Evolutionary conservation across 2,888 invertebrate species (phyloP).

Genomic region (Drosophila borborema): DNA sequence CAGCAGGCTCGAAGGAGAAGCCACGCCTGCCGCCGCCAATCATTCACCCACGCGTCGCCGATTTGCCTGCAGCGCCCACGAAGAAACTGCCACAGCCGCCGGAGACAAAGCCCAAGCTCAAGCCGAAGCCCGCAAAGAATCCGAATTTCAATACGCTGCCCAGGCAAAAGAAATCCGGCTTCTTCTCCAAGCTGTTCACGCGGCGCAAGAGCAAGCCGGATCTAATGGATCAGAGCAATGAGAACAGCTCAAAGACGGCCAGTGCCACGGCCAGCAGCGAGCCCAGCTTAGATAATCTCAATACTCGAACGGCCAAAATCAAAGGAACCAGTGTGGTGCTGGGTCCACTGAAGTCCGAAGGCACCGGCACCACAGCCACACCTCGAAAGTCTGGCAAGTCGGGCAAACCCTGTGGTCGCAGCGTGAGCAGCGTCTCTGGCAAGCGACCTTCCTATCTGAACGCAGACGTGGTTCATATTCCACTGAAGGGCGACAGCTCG

Average conservation of each 20-base stretch:
- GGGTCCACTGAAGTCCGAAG: slow-evolving; percentile 62
- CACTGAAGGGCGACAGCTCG: slow-evolving; percentile 87
- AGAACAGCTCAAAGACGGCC: slow-evolving; percentile 60
- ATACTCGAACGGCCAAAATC: slow-evolving; percentile 77
- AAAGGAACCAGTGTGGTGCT: slow-evolving; percentile 32
- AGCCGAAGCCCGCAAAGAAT: slow-evolving; percentile 78
- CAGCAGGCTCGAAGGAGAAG: slow-evolving; percentile 34
- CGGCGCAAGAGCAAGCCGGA: slow-evolving; percentile 87
- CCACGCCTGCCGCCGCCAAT: slow-evolving; percentile 77
- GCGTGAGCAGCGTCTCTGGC: slow-evolving; percentile 88
- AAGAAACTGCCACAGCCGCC: slow-evolving; percentile 87
- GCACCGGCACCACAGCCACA: neutral
- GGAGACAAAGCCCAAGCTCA: slow-evolving; percentile 50
- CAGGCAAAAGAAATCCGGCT: slow-evolving; percentile 87
- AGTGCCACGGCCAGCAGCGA: slow-evolving; percentile 79
- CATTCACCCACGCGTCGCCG: slow-evolving; percentile 82
- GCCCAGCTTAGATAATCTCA: slow-evolving; percentile 81
- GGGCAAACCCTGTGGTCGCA: slow-evolving; percentile 87
- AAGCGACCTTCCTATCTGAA: slow-evolving; percentile 87
- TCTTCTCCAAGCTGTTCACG: slow-evolving; percentile 89
- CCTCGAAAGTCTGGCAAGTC: slow-evolving; percentile 55
- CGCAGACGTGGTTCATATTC: slow-evolving; percentile 89
- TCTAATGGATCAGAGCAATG: slow-evolving; percentile 70
- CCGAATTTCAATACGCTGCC: slow-evolving; percentile 85
- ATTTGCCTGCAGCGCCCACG: slow-evolving; percentile 85